These are phyloP conservation scores for Calliphora vomitoria DNA, from an alignment of 2,888 invertebrate genomes.

Conservation along the genomic window DNA sequence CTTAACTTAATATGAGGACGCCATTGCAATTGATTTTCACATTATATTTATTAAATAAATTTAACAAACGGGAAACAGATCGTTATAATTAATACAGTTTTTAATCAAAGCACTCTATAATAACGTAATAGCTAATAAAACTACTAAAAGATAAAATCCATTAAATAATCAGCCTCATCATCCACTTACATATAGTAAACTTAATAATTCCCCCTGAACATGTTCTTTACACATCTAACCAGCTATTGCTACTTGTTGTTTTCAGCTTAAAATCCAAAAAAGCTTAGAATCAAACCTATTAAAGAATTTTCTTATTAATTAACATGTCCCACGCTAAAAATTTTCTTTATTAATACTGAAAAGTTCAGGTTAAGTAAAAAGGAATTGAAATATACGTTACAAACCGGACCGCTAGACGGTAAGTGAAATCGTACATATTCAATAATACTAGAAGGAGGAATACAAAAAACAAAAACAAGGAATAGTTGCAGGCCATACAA, in stretches of 20 bases:
- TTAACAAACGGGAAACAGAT: background rate
- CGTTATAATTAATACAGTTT: conserved; percentile 4
- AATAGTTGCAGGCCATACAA: conserved; percentile 53
- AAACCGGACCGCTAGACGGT: conserved; percentile 26
- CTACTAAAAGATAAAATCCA: background rate
- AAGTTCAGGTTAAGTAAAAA: conserved; percentile 47
- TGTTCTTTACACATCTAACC: background rate
- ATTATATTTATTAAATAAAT: too few species aligned
- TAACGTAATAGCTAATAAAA: background rate
- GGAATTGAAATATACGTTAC: conserved; percentile 43
- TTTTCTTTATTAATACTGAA: conserved; percentile 62
- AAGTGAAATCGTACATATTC: background rate
- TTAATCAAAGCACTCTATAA: background rate
- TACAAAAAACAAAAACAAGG: conserved; percentile 10
- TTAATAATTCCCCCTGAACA: background rate
- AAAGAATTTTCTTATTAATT: conserved; percentile 67
- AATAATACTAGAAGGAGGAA: conserved; percentile 16
- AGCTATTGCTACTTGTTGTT: conserved; percentile 6
- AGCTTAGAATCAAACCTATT: conserved; percentile 7
- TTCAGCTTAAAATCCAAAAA: background rate
- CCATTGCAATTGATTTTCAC: too few species aligned
- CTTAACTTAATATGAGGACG: too few species aligned
- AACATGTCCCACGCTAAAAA: conserved; percentile 73
- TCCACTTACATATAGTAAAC: background rate
- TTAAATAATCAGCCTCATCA: background rate